phyloP scores from a whole-genome alignment of 2,797 vertebrate genomes.

The Oryzias sinensis region DNA sequence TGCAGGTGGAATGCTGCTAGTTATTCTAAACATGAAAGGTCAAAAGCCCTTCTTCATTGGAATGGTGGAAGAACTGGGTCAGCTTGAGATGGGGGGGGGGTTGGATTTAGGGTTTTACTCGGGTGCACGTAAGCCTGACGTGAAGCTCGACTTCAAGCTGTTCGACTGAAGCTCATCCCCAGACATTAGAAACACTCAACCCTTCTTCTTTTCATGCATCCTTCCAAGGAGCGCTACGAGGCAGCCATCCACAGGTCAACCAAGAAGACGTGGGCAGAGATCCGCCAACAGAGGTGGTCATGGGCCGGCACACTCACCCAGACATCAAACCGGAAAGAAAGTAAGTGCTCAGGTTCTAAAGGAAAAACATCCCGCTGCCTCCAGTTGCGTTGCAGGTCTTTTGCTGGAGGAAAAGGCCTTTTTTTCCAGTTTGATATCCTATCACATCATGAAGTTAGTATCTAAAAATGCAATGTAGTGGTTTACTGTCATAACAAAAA shows the following conservation, averaged over 20 bases:
- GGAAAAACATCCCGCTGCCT: no score
- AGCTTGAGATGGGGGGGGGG: conserved; percentile 8
- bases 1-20: not conserved
- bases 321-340: conserved; percentile 82
- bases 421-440: no score
- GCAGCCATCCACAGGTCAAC: conserved; percentile 88
- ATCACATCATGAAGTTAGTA: no score
- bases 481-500: no score
- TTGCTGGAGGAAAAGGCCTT: no score
- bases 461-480: no score
- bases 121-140: conserved; percentile 5
- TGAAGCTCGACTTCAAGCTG: conserved; percentile 1
- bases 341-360: conserved; percentile 62
- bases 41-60: not conserved
- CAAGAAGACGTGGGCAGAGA: conserved; percentile 98
- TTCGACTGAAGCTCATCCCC: not conserved
- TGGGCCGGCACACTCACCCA: conserved; percentile 90
- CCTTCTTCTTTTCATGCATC: not conserved
- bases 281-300: conserved; percentile 95
- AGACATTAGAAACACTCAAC: not conserved
- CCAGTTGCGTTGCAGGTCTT: no score
- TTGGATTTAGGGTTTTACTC: conserved; percentile 14
- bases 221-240: conserved; percentile 89
- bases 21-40: not conserved
- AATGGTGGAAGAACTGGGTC: conserved; percentile 3